Evolutionary conservation across 2,797 vertebrate species (phyloP).

Genomic region (Thalassophryne amazonica): DNA sequence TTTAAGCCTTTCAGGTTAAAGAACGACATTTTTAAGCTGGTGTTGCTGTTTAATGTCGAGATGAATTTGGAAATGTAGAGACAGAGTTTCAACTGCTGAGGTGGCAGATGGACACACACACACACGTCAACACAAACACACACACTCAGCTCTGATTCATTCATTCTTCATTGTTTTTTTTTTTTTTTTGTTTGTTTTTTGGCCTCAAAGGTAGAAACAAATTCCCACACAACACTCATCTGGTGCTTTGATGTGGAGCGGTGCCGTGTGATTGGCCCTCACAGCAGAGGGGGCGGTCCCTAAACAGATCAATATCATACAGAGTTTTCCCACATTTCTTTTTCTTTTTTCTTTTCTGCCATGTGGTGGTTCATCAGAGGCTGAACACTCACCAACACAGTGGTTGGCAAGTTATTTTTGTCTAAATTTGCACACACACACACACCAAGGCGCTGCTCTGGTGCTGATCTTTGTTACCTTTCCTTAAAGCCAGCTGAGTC

Average conservation of each 20-base stretch:
- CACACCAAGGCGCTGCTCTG: constrained; percentile 81
- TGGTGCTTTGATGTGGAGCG: constrained; percentile 1
- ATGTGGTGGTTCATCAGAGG: constrained; percentile 18
- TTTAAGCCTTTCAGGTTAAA: no score
- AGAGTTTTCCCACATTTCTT: constrained; percentile 14
- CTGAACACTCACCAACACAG: constrained; percentile 3
- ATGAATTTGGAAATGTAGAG: no score
- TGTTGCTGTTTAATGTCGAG: no score
- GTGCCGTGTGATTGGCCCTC: constrained; percentile 10
- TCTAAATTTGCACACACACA: constrained; percentile 5
- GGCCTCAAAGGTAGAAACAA: no score
- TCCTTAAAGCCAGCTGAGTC: constrained; percentile 99
- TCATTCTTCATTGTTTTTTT: no score
- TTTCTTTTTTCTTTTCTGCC: constrained; percentile 6
- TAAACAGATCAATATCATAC: constrained; percentile 1
- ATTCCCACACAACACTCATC: constrained; percentile 26
- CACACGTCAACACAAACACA: no score
- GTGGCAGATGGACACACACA: no score
- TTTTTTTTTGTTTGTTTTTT: no score
- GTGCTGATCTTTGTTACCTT: constrained; percentile 99
- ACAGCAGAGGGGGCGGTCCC: constrained; percentile 2
- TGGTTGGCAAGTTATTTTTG: not conserved
- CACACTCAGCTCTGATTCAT: no score
- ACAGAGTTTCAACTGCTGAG: no score
- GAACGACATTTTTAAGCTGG: no score